These are phyloP conservation scores for Pristionchus entomophagus DNA, from an alignment of 2,888 invertebrate species.

Conservation along the genomic window DNA sequence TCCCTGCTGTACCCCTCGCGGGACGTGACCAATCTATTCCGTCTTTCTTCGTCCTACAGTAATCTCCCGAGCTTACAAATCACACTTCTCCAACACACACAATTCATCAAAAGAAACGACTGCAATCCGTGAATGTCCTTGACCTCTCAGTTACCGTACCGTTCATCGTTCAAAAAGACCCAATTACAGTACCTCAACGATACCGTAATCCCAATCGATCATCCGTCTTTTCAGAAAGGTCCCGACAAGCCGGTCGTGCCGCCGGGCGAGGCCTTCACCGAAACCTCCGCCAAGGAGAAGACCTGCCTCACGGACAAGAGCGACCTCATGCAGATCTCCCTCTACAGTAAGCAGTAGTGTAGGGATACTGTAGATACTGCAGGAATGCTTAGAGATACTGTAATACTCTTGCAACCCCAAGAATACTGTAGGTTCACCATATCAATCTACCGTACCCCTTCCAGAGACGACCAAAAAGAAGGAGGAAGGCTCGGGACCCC, in stretches of 20 bases:
- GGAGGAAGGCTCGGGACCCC: neutral
- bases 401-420: neutral
- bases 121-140: too few relatives aligned
- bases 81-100: too few relatives aligned
- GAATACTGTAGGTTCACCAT: neutral
- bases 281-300: neutral
- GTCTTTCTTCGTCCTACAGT: too few relatives aligned
- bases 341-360: neutral
- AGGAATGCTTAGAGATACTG: neutral
- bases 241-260: neutral
- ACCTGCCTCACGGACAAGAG: slow-evolving; percentile 17
- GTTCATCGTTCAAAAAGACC: too few relatives aligned
- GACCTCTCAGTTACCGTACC: too few relatives aligned
- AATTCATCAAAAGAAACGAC: too few relatives aligned
- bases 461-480: neutral
- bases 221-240: neutral
- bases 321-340: slow-evolving; percentile 12
- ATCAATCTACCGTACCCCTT: neutral
- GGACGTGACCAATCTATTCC: too few relatives aligned
- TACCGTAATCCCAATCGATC: too few relatives aligned
- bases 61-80: too few relatives aligned
- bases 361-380: neutral
- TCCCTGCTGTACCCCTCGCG: neutral
- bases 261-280: neutral
- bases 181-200: too few relatives aligned